Evolutionary conservation across 1,140 invertebrate genomes (phyloP).

Genomic region (Heliothis subflexa): DNA sequence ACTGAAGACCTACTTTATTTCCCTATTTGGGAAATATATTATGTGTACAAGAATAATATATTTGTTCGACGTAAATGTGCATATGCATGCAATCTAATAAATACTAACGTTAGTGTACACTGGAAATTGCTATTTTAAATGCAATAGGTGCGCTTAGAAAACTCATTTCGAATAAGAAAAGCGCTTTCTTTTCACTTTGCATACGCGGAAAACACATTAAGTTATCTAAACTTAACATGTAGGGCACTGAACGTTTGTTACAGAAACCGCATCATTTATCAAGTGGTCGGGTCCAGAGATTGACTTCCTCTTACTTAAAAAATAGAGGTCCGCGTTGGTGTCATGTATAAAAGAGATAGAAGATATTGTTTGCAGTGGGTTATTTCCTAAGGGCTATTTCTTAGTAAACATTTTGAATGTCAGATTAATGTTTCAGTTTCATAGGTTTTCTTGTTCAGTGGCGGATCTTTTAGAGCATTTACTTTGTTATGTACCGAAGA

Average conservation of each 20-base stretch:
- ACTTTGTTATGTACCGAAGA: too few relatives aligned
- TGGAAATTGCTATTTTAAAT: slow-evolving; percentile 30
- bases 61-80: background rate
- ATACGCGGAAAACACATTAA: background rate
- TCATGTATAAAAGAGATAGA: too few relatives aligned
- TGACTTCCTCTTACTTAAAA: background rate
- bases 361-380: background rate
- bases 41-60: too few relatives aligned
- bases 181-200: slow-evolving; percentile 25
- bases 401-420: too few relatives aligned
- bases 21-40: background rate
- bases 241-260: background rate
- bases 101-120: background rate
- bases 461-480: too few relatives aligned
- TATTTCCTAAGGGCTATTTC: background rate
- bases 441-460: too few relatives aligned
- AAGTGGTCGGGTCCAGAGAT: background rate
- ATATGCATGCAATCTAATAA: background rate
- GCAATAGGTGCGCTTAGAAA: slow-evolving; percentile 24
- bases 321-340: background rate
- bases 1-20: background rate
- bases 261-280: background rate
- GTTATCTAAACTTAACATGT: slow-evolving; percentile 19
- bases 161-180: slow-evolving; percentile 39
- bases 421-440: too few relatives aligned